phyloP scores from a whole-genome alignment of 2,113 vertebrate genomes.

The Macrotis lagotis region DNA sequence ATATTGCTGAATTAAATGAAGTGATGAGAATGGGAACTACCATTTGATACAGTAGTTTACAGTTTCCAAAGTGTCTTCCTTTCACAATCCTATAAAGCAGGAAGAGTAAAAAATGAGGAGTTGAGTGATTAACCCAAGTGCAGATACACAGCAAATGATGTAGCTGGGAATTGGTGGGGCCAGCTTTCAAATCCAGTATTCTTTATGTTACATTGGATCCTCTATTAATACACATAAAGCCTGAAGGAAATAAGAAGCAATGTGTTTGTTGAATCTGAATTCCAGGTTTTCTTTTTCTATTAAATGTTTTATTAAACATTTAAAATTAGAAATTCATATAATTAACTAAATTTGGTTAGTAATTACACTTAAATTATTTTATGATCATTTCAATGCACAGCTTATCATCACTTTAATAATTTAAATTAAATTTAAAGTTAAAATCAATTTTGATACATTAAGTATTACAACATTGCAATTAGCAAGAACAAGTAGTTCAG shows the following conservation, averaged over 20 bases:
- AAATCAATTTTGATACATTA: background rate
- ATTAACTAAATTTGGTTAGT: background rate
- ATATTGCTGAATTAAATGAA: fast-evolving
- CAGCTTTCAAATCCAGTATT: background rate
- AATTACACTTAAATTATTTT: background rate
- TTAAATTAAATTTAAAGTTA: background rate
- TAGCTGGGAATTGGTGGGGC: background rate
- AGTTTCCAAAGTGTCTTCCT: background rate
- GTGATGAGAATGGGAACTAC: background rate
- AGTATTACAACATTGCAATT: background rate
- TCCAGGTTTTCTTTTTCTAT: background rate
- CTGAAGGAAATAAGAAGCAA: background rate
- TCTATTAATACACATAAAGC: background rate
- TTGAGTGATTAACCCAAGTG: background rate
- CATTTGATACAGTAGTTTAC: background rate
- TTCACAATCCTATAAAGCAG: background rate
- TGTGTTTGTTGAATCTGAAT: background rate
- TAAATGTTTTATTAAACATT: background rate
- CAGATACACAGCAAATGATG: background rate
- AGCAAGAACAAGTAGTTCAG: background rate
- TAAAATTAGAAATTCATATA: background rate
- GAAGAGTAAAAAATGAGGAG: background rate
- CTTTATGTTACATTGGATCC: background rate
- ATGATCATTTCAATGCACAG: background rate
- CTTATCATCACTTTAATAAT: background rate